A percentile compares a stretch with the other conserved stretches of the same genome.
Evolutionary conservation across 2,797 vertebrate species (phyloP).

Genomic region (Gallirallus australis): DNA sequence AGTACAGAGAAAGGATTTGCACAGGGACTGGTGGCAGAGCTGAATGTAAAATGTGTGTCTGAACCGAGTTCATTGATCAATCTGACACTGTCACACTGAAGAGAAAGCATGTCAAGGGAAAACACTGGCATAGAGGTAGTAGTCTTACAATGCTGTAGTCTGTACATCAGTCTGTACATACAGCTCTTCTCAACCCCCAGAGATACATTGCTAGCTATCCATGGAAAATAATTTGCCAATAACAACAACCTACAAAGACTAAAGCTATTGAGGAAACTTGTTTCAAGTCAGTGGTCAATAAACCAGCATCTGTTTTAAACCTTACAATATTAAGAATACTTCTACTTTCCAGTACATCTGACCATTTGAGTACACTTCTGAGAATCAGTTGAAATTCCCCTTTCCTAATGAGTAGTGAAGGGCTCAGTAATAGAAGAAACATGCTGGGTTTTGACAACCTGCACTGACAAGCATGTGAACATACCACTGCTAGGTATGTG

Average conservation of each 20-base stretch:
- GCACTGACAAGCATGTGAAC: not conserved
- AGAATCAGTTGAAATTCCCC: not conserved
- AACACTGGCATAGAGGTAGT: not conserved
- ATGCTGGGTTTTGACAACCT: not conserved
- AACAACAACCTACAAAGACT: not conserved
- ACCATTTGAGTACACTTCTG: not conserved
- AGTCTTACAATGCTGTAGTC: not conserved
- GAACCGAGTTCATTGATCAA: not conserved
- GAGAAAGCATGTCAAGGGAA: not conserved
- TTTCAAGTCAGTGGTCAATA: not conserved
- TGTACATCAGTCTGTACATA: not conserved
- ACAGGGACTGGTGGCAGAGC: not conserved
- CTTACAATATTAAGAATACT: not conserved
- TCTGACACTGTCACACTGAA: not conserved
- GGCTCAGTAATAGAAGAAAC: not conserved
- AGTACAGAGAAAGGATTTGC: not conserved
- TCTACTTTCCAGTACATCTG: not conserved
- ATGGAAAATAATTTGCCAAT: not conserved
- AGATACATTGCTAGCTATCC: not conserved
- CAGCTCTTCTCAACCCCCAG: not conserved
- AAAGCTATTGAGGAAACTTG: not conserved
- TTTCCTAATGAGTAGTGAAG: not conserved
- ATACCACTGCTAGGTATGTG: not conserved
- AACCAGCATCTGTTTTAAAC: not conserved
- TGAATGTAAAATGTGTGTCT: not conserved